Conservation (phyloP, 2,113 vertebrate genomes). For the Epinephelus cyanopodus region DNA sequence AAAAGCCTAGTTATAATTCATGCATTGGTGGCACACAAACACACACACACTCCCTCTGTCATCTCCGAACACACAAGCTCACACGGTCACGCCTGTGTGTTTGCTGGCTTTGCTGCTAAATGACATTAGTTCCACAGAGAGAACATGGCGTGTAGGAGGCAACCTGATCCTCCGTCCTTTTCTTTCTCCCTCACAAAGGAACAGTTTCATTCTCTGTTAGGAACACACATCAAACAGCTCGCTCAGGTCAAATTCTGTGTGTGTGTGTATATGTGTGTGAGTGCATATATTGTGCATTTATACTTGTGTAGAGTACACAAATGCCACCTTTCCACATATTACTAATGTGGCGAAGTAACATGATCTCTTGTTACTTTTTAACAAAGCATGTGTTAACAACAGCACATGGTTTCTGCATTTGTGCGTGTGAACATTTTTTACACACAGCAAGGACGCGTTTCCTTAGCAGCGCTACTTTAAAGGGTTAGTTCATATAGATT, state of each 20-base stretch:
- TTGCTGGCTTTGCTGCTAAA: slow-evolving; percentile 80
- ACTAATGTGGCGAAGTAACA: slow-evolving; percentile 22
- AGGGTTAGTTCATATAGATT: background rate
- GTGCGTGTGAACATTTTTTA: slow-evolving; percentile 1
- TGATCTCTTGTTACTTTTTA: slow-evolving; percentile 53
- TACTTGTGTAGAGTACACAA: slow-evolving; percentile 34
- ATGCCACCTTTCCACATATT: background rate
- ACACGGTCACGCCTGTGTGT: slow-evolving; percentile 78
- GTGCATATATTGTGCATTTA: slow-evolving; percentile 22
- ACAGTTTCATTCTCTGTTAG: slow-evolving; percentile 80
- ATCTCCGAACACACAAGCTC: slow-evolving; percentile 39
- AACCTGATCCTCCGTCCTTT: slow-evolving; percentile 81
- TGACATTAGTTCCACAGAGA: slow-evolving; percentile 83
- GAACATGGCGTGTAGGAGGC: slow-evolving; percentile 81
- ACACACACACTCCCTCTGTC: slow-evolving; percentile 39
- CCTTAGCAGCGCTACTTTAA: background rate
- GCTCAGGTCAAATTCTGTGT: slow-evolving; percentile 69
- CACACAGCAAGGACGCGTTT: slow-evolving; percentile 3
- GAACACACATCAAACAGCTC: slow-evolving; percentile 73
- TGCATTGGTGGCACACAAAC: slow-evolving; percentile 67
- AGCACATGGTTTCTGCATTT: slow-evolving; percentile 27
- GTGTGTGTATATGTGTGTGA: slow-evolving; percentile 38
- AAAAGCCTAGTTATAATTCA: slow-evolving; percentile 74
- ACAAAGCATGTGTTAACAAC: slow-evolving; percentile 39
- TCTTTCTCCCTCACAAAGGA: slow-evolving; percentile 79